A percentile compares a stretch with the other conserved stretches of the same genome.
These are phyloP conservation scores for Parasteatoda tepidariorum DNA, from an alignment of 1,140 invertebrate genomes.

Conservation along the genomic window DNA sequence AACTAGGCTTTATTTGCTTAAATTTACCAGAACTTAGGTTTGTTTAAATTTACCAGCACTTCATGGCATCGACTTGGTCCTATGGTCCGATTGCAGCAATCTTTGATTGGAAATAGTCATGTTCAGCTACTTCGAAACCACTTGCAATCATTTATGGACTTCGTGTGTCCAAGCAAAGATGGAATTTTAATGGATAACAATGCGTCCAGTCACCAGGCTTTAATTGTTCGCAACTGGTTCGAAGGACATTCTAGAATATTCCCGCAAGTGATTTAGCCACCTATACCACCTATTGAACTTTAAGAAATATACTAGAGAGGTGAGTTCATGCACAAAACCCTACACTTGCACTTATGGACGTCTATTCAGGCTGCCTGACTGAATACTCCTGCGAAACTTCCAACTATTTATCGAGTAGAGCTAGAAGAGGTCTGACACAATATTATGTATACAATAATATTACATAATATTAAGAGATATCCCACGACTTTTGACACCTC, in stretches of 20 bases:
- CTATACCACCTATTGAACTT: background rate
- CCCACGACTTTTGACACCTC: background rate
- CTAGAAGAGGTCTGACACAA: too few relatives aligned
- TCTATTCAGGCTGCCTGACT: background rate
- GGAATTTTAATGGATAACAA: background rate
- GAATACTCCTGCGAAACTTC: background rate
- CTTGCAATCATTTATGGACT: background rate
- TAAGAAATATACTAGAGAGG: background rate
- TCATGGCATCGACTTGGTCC: too few relatives aligned
- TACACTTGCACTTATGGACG: background rate
- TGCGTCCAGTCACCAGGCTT: background rate
- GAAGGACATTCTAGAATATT: background rate
- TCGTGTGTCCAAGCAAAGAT: background rate
- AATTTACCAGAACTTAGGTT: too few relatives aligned
- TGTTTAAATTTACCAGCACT: too few relatives aligned
- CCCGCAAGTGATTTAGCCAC: background rate
- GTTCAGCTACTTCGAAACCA: background rate
- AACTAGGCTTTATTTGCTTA: too few relatives aligned
- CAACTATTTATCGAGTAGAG: background rate
- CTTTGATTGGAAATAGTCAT: background rate
- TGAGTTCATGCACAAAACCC: background rate
- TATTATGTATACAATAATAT: too few relatives aligned
- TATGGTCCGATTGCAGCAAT: background rate
- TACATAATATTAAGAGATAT: background rate
- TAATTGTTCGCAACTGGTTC: background rate